Conservation (phyloP, 2,888 invertebrate species). For the Catotricha subobsoleta region DNA sequence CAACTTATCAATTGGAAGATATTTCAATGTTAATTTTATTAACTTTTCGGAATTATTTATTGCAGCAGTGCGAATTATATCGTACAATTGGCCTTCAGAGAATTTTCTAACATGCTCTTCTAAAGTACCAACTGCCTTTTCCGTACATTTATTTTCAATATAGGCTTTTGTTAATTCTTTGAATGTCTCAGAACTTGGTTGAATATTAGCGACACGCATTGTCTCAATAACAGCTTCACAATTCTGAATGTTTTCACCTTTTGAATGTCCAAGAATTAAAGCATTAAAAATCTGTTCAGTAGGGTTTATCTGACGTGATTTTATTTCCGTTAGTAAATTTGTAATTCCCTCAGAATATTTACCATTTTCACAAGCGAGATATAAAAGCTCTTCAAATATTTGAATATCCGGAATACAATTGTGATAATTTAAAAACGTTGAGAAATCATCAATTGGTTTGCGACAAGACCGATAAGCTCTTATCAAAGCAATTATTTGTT, state of each 20-base stretch:
- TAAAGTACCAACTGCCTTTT: conserved; percentile 17
- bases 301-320: conserved; percentile 32
- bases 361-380: conserved; percentile 36
- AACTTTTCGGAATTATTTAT: conserved; percentile 9
- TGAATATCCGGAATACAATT: conserved; percentile 13
- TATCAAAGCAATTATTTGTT: neutral
- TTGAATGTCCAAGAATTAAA: conserved; percentile 37
- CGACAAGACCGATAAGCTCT: neutral
- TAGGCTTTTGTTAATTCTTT: conserved; percentile 33
- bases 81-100: conserved; percentile 16
- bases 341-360: conserved; percentile 37
- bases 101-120: conserved; percentile 16
- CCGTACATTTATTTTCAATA: conserved; percentile 30
- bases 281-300: conserved; percentile 41
- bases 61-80: conserved; percentile 14
- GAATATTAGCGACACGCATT: conserved; percentile 38
- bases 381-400: conserved; percentile 39
- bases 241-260: conserved; percentile 25
- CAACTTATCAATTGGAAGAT: conserved; percentile 19
- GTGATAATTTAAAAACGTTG: neutral
- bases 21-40: conserved; percentile 15
- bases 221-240: conserved; percentile 34
- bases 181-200: conserved; percentile 32
- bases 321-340: conserved; percentile 40
- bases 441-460: neutral